These are phyloP conservation scores for Andrena bucephala DNA, from an alignment of 2,888 invertebrate species.

Conservation along the genomic window DNA sequence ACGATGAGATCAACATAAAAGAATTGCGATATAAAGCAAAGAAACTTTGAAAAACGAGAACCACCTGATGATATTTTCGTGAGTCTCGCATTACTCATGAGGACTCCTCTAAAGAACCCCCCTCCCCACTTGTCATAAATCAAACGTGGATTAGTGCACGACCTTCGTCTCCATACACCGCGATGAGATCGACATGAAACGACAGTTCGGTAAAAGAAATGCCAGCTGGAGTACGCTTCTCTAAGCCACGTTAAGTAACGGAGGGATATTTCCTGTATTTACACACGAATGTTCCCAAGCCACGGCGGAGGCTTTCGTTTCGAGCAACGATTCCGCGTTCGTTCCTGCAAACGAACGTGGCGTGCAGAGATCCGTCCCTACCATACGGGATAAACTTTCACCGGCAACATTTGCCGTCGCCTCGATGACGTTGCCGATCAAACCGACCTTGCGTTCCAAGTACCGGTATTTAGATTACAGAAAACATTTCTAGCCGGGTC, in stretches of 20 bases:
- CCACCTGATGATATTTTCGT: no score
- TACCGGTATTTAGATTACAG: constrained; percentile 68
- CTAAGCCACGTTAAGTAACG: constrained; percentile 18
- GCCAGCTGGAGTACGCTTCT: constrained; percentile 10
- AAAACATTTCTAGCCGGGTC: constrained; percentile 32
- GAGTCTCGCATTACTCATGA: no score
- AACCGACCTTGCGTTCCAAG: constrained; percentile 73
- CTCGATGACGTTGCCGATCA: constrained; percentile 70
- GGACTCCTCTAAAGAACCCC: no score
- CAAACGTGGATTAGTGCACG: neutral
- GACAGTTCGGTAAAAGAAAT: neutral
- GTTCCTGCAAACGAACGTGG: constrained; percentile 50
- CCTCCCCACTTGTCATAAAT: neutral
- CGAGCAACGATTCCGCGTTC: constrained; percentile 65
- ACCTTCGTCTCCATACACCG: neutral
- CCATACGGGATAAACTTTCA: constrained; percentile 71
- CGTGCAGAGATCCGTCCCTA: constrained; percentile 56
- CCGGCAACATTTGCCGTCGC: constrained; percentile 66
- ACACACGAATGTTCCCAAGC: constrained; percentile 43
- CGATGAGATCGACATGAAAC: neutral
- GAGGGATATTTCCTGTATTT: constrained; percentile 40
- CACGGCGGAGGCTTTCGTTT: constrained; percentile 54
- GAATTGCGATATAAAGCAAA: no score
- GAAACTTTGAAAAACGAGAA: no score
- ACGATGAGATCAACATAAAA: no score